phyloP scores from a whole-genome alignment of 2,113 vertebrate species.

The Lasiurus borealis region DNA sequence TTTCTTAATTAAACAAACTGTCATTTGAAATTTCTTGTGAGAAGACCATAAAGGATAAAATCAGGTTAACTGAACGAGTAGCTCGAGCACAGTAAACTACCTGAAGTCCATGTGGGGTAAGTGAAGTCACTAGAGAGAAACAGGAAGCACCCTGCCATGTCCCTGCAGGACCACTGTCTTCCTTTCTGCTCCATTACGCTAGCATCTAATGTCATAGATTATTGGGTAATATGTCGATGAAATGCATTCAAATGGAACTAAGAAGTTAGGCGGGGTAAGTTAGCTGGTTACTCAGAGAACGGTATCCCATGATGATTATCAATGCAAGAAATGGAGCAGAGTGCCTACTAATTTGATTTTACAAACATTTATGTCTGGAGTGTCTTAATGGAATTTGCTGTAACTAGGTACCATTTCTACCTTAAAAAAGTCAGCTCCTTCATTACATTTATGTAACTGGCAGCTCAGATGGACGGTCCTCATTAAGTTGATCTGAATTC shows the following conservation, averaged over 20 bases:
- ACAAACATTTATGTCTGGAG: background rate
- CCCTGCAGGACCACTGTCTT: background rate
- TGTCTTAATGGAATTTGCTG: background rate
- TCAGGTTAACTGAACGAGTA: background rate
- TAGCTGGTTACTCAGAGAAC: background rate
- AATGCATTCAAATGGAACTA: background rate
- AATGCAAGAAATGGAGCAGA: background rate
- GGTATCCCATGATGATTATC: background rate
- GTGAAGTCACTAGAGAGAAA: background rate
- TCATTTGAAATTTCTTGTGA: constrained; percentile 57
- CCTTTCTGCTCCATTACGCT: background rate
- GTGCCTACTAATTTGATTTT: background rate
- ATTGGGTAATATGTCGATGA: background rate
- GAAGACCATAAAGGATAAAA: constrained; percentile 37
- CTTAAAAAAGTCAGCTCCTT: background rate
- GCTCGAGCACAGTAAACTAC: background rate
- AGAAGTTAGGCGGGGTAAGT: background rate
- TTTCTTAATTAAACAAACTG: constrained; percentile 39
- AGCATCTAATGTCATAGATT: background rate
- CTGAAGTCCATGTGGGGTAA: background rate
- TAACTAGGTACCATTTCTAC: background rate
- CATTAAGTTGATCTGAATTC: background rate
- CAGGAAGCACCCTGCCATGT: background rate
- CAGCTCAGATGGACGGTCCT: background rate
- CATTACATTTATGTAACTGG: background rate